phyloP scores from a whole-genome alignment of 2,888 invertebrate genomes.

The Dimorphilus gyrociliatus region DNA sequence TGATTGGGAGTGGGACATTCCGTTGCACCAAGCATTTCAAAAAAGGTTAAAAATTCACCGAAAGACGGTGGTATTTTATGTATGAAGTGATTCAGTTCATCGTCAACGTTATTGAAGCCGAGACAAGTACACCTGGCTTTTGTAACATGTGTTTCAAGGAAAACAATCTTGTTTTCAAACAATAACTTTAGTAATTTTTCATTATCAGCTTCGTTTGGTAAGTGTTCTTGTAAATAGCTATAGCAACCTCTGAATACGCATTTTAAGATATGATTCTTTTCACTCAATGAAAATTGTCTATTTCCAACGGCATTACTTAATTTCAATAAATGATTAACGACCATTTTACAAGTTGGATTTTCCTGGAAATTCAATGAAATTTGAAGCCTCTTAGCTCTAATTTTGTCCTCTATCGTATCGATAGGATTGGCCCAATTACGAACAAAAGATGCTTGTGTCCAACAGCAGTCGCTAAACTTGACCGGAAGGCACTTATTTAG shows the following conservation, averaged over 20 bases:
- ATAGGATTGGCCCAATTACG: slow-evolving; percentile 11
- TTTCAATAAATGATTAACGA: slow-evolving; percentile 5
- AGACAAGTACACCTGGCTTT: no score
- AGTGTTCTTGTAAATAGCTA: slow-evolving; percentile 5
- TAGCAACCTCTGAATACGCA: slow-evolving; percentile 8
- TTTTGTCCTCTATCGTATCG: slow-evolving; percentile 1
- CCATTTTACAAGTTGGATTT: slow-evolving; percentile 5
- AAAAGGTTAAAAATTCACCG: slow-evolving; percentile 11
- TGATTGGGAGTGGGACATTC: slow-evolving; percentile 9
- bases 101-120: slow-evolving; percentile 7
- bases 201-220: slow-evolving; percentile 2
- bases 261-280: slow-evolving; percentile 1
- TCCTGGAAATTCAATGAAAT: slow-evolving; percentile 6
- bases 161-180: slow-evolving; percentile 9
- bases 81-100: slow-evolving; percentile 15
- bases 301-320: slow-evolving; percentile 4
- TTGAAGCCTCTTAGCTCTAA: slow-evolving; percentile 4
- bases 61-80: slow-evolving; percentile 11
- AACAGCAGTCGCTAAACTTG: no score
- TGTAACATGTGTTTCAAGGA: no score
- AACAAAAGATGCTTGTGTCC: slow-evolving; percentile 9
- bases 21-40: slow-evolving; percentile 12
- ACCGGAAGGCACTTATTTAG: no score
- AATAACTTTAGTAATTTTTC: slow-evolving; percentile 6
- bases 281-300: neutral